Evolutionary conservation across 1,140 invertebrate species (phyloP).

Genomic region (Drosophila pruinosa): DNA sequence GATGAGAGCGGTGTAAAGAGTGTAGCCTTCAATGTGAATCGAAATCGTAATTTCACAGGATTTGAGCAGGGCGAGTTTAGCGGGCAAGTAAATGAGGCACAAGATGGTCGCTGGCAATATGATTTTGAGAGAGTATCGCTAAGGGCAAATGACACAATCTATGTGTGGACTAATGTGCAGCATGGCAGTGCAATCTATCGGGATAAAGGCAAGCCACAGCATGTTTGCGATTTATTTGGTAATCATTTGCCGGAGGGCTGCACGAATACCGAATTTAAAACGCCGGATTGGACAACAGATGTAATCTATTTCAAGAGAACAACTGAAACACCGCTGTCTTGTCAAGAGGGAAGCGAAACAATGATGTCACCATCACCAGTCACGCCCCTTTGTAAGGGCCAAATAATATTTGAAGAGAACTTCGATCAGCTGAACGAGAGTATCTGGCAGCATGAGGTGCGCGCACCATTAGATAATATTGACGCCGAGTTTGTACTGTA

Average conservation of each 20-base stretch:
- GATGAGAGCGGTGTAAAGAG: constrained; percentile 64
- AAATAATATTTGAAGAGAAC: constrained; percentile 68
- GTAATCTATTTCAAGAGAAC: not conserved
- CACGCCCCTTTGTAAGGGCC: constrained; percentile 47
- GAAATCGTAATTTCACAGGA: constrained; percentile 64
- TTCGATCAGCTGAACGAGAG: constrained; percentile 66
- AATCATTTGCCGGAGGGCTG: constrained; percentile 41
- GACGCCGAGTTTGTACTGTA: constrained; percentile 71
- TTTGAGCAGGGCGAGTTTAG: constrained; percentile 64
- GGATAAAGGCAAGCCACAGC: constrained; percentile 21
- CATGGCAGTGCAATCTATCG: constrained; percentile 58
- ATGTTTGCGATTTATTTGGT: constrained; percentile 42
- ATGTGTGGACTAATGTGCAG: constrained; percentile 72
- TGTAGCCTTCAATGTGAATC: constrained; percentile 75
- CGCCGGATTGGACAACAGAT: not conserved
- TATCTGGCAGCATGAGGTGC: constrained; percentile 61
- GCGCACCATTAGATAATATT: constrained; percentile 50
- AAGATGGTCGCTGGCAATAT: constrained; percentile 48
- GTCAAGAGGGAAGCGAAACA: constrained; percentile 19
- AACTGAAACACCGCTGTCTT: not conserved
- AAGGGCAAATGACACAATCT: constrained; percentile 53
- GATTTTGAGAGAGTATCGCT: constrained; percentile 43
- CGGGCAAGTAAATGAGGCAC: constrained; percentile 31
- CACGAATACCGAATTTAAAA: not conserved
- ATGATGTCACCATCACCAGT: constrained; percentile 13